Base-by-base conservation (phyloP, 2,888 invertebrate species). In the Plusia festucae region DNA sequence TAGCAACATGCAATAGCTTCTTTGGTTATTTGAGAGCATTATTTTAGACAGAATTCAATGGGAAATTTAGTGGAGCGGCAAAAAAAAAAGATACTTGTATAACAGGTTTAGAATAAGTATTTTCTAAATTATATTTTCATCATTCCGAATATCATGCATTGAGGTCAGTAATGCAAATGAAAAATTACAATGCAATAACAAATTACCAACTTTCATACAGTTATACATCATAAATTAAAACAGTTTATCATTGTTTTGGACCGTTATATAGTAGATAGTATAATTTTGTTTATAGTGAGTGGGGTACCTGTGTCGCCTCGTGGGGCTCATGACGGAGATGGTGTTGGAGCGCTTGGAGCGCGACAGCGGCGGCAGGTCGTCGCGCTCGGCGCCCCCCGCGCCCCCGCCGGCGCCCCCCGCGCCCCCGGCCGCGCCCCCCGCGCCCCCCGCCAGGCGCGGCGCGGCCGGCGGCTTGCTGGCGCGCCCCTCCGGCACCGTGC, bases 291-390 rank as follows among this genome's bases (percentile, higher is more conserved):
- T 8, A 9, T 3, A 2, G 15, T 34, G 13, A 34, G 34, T 60
- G 63, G 27, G 49, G 27, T 69, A 91, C 90, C 91, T 84, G 78
- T 85, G 84, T 0, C 92, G 76, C 57, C 96, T 91, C 11, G 96
- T 96, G 55, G 97, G 97, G 86, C 96, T 97, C 97, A 98, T 98
- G 7, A 98, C 98, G 9, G 98, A 98, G 86, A 98, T 98, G 57
- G 98, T 98, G 89, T 98, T 97, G 65, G 97, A 97, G 68, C 95
- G 90, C 85, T 92, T 91, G 84, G 95, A 94, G 86, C 95, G 91
- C 74, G 93, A 96, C 89, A 96, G 96, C 77, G 95, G 95, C 67
- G 93, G 96, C 89, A 93, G 93, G 90, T 95, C 95, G 81, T 96
- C 93, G 13, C 87, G 73, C 73, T 76, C 82, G 73, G 75, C 72